Evolutionary conservation across 2,797 vertebrate species (phyloP), one percentile per base, ranked within the genome.

Genomic region (Sebastes steindachneri): DNA sequence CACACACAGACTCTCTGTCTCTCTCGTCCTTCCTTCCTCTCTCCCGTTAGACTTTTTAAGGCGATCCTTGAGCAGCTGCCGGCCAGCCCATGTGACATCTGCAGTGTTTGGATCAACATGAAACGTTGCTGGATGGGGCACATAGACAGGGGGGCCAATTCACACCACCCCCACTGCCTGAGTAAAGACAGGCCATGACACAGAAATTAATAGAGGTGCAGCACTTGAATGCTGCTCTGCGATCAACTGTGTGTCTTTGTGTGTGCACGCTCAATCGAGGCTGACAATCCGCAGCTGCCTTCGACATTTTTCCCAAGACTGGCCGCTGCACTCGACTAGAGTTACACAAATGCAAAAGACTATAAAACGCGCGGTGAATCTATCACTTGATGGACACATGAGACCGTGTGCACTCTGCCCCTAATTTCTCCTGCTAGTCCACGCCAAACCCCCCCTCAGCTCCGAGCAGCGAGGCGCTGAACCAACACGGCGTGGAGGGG

Each of bases 61-160:
- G 83, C 76, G 67, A 86, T 82, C 68, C 62, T 57, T 3, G 59
- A 89, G 90, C 92, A 93, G 93, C 92, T 94, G 92, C 86, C 37
- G 75, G 69, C 82, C 68, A 71, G 82, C 63, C 74, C 71, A 83
- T 91, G 90, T 87, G 92, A 93, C 90, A 90, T 93, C 89, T 93
- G 91, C 87, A 90, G 65, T 17, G 82, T 35, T 86, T 86, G 89
- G 88, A 93, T 85, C 77, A 79, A 92, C 88, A 93, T 91, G 72
- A 92, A 82, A 84, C 66, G 2, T 66, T 29, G 60, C 72, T 78
- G 55, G 63, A 70, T 68, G 71, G 63, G 55, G 80, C 21, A 65
- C 68, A 65, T 54, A 80, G 70, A 83, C 51, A 19, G 23, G 77
- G 72, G 77, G 67, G 21, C n/a, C n/a, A 37, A 64, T 84, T 88